Evolutionary conservation across 2,113 vertebrate species (phyloP).

Genomic region (Carassius carassius): DNA sequence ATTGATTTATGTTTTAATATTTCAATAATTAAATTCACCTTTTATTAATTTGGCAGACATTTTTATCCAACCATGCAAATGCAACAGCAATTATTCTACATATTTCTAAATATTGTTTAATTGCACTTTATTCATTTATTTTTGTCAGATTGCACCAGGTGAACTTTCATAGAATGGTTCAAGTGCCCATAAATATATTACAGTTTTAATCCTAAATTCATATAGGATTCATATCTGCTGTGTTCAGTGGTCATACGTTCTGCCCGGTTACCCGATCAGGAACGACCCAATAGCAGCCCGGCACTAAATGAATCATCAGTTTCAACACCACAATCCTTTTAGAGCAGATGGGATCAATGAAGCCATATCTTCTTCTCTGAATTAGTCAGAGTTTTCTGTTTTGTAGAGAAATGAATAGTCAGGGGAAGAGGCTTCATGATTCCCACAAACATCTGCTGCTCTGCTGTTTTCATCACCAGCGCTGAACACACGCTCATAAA

Average conservation of each 20-base stretch:
- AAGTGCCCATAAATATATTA: background rate
- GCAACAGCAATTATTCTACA: background rate
- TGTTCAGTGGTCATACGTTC: background rate
- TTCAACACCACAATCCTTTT: conserved; percentile 13
- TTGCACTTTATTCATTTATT: background rate
- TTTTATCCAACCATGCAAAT: background rate
- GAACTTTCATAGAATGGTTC: background rate
- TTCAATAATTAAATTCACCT: background rate
- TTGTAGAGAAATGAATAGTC: conserved; percentile 42
- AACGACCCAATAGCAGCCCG: background rate
- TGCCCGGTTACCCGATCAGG: background rate
- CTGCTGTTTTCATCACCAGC: conserved; percentile 18
- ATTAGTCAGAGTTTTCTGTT: conserved; percentile 44
- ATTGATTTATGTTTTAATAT: background rate
- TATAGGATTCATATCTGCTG: background rate
- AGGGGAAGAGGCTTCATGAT: conserved; percentile 31
- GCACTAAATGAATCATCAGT: background rate
- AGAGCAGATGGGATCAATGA: conserved; percentile 37
- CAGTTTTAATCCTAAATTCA: background rate
- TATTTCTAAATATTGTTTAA: background rate
- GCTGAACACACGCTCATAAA: background rate
- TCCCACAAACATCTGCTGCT: conserved; percentile 42
- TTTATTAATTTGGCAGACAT: no score
- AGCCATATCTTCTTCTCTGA: conserved; percentile 17
- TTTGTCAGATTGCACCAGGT: background rate